Conservation (phyloP, 2,888 invertebrate species). For the Hirtodrosophila duncani region DNA sequence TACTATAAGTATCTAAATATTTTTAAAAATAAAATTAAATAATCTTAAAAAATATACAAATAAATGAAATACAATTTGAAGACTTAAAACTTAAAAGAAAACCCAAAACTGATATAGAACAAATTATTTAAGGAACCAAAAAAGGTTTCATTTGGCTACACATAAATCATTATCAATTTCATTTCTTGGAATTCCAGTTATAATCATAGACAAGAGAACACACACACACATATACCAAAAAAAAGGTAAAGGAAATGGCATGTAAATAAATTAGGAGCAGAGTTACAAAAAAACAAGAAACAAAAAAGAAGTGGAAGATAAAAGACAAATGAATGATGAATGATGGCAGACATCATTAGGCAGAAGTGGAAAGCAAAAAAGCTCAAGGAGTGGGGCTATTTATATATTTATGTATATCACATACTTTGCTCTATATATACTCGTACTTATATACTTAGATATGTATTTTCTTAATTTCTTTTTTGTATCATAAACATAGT, state of each 20-base stretch:
- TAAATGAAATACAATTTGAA: neutral
- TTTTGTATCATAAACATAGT: no score
- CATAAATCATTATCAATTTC: constrained; percentile 30
- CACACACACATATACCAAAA: no score
- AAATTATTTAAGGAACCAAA: constrained; percentile 1
- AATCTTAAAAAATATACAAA: neutral
- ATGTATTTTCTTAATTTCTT: neutral
- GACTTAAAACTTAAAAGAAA: constrained; percentile 17
- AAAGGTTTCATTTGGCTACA: constrained; percentile 14
- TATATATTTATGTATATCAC: constrained; percentile 10
- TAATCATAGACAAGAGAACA: no score
- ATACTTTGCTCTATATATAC: constrained; percentile 13
- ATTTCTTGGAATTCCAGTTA: no score
- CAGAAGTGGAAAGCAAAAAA: constrained; percentile 23
- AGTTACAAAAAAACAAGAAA: constrained; percentile 6
- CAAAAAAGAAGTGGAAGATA: constrained; percentile 5
- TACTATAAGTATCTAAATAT: no score
- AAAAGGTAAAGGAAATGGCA: constrained; percentile 4
- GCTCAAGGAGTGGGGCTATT: constrained; percentile 15
- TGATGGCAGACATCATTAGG: constrained; percentile 37
- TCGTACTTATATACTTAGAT: constrained; percentile 14
- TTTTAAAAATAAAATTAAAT: no score
- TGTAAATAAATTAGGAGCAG: constrained; percentile 12
- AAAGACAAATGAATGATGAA: constrained; percentile 42
- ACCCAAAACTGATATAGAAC: constrained; percentile 13